Base-by-base conservation (phyloP, 2,888 invertebrate genomes). In the Fabriciana adippe region DNA sequence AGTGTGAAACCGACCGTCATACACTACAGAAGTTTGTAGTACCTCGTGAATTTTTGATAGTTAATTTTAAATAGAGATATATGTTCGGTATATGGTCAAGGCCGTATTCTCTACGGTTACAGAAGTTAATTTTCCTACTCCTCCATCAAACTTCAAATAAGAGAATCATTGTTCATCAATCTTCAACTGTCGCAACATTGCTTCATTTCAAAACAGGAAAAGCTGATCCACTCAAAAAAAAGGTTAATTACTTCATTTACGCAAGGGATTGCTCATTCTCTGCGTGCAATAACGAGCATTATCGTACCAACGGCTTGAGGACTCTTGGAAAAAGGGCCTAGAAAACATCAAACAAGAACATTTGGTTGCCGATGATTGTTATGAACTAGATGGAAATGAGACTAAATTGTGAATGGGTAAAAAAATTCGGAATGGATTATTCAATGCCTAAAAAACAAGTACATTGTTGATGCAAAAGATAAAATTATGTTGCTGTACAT, bases 401-500 rank as follows among this genome's bases (percentile, higher is more conserved):
- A 18, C 18, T 18, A 18, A 18, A 18, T 31, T 2, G 15, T 6
- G 14, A 16, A 18, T 63, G 59, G n/a, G 18, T 18, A 18, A 18
- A 79, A 76, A 55, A 8, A 54, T n/a, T 77, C 79, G 0, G 65
- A 64, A 35, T 63, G 62, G 0, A 76, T 79, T 53, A 74, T 79
- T 11, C 48, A 68, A 63, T 74, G 47, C 48, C 47, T 67, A 15
- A 0, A 15, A 41, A 55, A 61, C n/a, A 18, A 55, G 14, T 35
- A 50, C 41, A 51, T 51, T 2, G 1, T 6, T 64, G n/a, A 18
- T 65, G 64, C 72, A 59, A 69, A 72, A 48, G 47, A 72, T 64
- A 71, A 72, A 69, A 78, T 80, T 35, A 76, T 75, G 47, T 72
- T 79, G 55, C 54, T 81, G 53, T 79, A 79, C 45, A 77, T 81